A percentile compares a stretch with the other conserved stretches of the same genome.
Evolutionary conservation across 2,888 invertebrate species (phyloP).

Genomic region (Papilio elwesi): DNA sequence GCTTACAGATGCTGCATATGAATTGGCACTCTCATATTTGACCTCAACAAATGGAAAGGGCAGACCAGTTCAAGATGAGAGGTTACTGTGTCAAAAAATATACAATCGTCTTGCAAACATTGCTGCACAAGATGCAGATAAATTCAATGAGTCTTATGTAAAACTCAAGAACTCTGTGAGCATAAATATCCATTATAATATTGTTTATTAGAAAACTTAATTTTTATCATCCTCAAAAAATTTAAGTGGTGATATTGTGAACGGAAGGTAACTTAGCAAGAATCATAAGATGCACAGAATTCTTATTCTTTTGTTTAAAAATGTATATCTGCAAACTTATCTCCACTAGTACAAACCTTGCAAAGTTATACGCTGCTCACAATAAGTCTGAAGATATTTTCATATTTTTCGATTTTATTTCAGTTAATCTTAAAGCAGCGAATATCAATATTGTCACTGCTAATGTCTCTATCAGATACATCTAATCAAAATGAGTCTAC

Average conservation of each 20-base stretch:
- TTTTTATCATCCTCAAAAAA: not conserved
- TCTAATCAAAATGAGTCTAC: constrained; percentile 67
- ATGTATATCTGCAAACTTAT: too few relatives aligned
- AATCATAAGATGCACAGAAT: too few relatives aligned
- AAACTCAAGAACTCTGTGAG: constrained; percentile 77
- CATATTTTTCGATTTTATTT: constrained; percentile 48
- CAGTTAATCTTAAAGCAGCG: constrained; percentile 86
- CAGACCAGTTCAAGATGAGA: constrained; percentile 67
- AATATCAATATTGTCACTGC: constrained; percentile 82
- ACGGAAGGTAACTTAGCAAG: too few relatives aligned
- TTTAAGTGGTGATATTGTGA: too few relatives aligned
- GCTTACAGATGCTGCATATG: constrained; percentile 74
- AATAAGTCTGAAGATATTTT: too few relatives aligned
- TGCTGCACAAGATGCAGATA: constrained; percentile 71
- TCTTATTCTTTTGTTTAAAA: too few relatives aligned
- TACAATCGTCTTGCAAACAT: constrained; percentile 61
- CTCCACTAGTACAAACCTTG: too few relatives aligned
- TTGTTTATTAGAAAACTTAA: constrained; percentile 6
- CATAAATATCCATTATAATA: constrained; percentile 35
- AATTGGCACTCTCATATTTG: constrained; percentile 75
- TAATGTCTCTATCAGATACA: constrained; percentile 72
- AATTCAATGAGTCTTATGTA: constrained; percentile 75
- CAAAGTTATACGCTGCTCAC: too few relatives aligned
- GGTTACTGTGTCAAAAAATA: constrained; percentile 73
- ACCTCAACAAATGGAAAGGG: constrained; percentile 67